These are phyloP conservation scores for Semnornis frantzii DNA, from an alignment of 2,113 vertebrate genomes.

Conservation along the genomic window DNA sequence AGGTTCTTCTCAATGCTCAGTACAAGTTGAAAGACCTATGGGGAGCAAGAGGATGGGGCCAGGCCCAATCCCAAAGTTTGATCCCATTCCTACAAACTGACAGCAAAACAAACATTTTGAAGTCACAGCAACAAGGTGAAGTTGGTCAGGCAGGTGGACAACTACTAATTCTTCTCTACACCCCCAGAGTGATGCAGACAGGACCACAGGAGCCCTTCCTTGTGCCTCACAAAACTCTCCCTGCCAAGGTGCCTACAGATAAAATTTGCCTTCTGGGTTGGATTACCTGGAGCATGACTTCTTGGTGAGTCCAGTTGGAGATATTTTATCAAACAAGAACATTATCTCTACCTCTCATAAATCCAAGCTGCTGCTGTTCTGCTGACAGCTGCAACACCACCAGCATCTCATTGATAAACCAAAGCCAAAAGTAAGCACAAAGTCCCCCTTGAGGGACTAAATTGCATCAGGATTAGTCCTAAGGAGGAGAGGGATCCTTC, in stretches of 20 bases:
- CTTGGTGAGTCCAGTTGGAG: neutral
- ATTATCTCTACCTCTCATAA: neutral
- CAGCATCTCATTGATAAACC: neutral
- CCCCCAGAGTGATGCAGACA: rapidly evolving
- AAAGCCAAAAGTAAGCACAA: neutral
- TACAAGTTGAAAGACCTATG: no score
- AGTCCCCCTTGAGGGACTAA: neutral
- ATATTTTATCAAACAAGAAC: neutral
- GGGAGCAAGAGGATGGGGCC: no score
- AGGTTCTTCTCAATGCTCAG: no score
- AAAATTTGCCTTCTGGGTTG: neutral
- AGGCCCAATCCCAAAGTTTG: neutral
- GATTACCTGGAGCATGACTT: neutral
- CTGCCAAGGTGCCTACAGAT: neutral
- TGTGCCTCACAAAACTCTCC: neutral
- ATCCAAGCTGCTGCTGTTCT: neutral
- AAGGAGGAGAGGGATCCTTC: neutral
- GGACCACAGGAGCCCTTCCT: rapidly evolving
- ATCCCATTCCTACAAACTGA: neutral
- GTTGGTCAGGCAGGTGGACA: rapidly evolving
- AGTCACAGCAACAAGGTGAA: neutral
- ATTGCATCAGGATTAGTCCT: neutral
- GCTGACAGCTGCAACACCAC: neutral
- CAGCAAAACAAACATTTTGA: neutral
- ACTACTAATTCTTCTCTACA: rapidly evolving